These are phyloP conservation scores for Syrmaticus mikado DNA, from an alignment of 2,113 vertebrate genomes.

Conservation along the genomic window DNA sequence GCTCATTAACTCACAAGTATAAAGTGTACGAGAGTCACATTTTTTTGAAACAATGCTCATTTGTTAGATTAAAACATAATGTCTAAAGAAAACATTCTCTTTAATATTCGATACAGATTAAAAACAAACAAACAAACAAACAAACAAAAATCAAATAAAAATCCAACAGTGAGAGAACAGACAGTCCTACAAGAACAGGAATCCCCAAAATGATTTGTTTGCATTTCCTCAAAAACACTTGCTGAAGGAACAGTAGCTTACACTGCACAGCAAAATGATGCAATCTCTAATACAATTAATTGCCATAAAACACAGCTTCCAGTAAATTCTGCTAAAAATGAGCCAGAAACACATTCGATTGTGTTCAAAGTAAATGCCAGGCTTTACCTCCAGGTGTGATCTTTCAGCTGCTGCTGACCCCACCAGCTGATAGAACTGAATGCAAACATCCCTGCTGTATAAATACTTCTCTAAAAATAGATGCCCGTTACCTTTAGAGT, in stretches of 20 bases:
- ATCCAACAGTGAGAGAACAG: background rate
- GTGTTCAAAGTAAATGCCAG: background rate
- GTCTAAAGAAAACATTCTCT: background rate
- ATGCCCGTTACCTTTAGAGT: conserved; percentile 46
- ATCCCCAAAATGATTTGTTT: background rate
- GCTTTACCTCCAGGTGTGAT: conserved; percentile 14
- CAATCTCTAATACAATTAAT: background rate
- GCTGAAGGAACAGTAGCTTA: background rate
- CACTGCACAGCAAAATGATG: background rate
- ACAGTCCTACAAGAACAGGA: background rate
- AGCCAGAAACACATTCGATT: background rate
- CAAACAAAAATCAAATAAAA: too few relatives aligned
- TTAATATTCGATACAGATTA: background rate
- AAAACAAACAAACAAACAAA: background rate
- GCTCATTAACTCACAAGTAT: background rate
- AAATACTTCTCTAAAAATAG: conserved; percentile 53
- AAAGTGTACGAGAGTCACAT: background rate
- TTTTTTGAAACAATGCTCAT: conserved; percentile 27
- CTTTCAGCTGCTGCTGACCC: conserved; percentile 6
- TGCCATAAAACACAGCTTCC: background rate
- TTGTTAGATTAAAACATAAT: background rate
- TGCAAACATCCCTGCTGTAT: background rate
- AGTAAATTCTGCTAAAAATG: background rate
- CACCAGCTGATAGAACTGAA: background rate
- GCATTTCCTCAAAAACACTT: background rate